Evolutionary conservation across 2,888 invertebrate genomes (phyloP), one percentile per base, ranked within the genome.

Genomic region (Torymus texanus): DNA sequence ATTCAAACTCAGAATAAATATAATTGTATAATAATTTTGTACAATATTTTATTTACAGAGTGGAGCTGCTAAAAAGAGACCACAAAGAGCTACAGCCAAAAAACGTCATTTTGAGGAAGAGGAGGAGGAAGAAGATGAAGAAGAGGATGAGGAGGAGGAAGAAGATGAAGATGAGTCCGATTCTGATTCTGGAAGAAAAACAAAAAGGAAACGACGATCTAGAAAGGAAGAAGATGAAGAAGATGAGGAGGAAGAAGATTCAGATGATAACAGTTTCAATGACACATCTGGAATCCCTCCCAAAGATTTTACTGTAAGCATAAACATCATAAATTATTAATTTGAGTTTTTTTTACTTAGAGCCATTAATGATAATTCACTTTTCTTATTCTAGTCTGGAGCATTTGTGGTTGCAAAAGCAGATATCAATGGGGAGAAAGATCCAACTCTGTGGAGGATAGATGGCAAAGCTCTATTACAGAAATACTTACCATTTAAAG

Each of bases 361-460:
- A 29, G n/a, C 5, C 24, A 29, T 53, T 56, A 16, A 71, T 70
- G 51, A 56, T 24, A 72, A 53, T 75, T 74, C 8, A 8, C 41
- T 68, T 80, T 72, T 81, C 41, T 59, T 41, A 74, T 66, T 88
- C 2, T 85, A 93, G 93, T 91, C 92, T 82, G 93, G 93, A 50
- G 91, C 92, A 83, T 93, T 92, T 87, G 91, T 93, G 50, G 91
- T 93, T 59, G 91, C 92, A 80, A 92, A 92, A 87, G 90, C 91
- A 78, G 93, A 93, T 84, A 85, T 92, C 70, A 90, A 90, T 75
- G 88, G 88, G 68, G 80, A 81, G 5, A 90, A 90, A 79, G 91
- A 91, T 79, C 93, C 92, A 61, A 92, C 92, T 50, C 89, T 93
- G 73, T 93, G 93, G 93, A 92, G 92, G 88, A 92, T 93, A 85